phyloP scores from a whole-genome alignment of 1,140 invertebrate species.

The Drosophila oshimai region DNA sequence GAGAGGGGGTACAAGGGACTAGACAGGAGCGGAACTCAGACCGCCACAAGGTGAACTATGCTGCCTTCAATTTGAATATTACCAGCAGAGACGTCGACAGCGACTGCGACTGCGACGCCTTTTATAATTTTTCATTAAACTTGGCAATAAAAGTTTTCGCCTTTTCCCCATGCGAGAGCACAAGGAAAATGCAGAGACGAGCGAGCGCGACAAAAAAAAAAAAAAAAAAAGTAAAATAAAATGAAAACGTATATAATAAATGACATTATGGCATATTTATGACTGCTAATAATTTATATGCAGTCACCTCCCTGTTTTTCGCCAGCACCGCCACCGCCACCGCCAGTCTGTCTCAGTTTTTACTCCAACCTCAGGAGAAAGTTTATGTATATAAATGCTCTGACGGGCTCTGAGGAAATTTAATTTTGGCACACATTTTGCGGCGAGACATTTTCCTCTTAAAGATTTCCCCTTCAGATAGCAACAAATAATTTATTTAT shows the following conservation, averaged over 20 bases:
- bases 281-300: constrained; percentile 81
- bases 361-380: constrained; percentile 21
- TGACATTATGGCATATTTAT: constrained; percentile 81
- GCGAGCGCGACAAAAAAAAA: constrained; percentile 20
- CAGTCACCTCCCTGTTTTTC: constrained; percentile 65
- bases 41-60: constrained; percentile 67
- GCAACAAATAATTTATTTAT: background rate
- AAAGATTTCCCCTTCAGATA: constrained; percentile 1
- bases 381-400: background rate
- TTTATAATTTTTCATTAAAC: constrained; percentile 81
- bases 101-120: constrained; percentile 48
- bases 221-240: constrained; percentile 51
- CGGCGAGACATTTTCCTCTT: constrained; percentile 1
- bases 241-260: constrained; percentile 77
- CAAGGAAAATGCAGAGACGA: constrained; percentile 45
- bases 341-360: constrained; percentile 18
- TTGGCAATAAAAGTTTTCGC: constrained; percentile 78
- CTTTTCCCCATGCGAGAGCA: constrained; percentile 62
- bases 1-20: background rate
- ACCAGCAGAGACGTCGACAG: constrained; percentile 3
- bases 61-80: constrained; percentile 61
- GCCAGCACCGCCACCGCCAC: background rate
- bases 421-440: constrained; percentile 40
- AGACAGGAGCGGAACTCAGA: constrained; percentile 2
- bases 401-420: constrained; percentile 27